Evolutionary conservation across 2,113 vertebrate species (phyloP).

Genomic region (Oncorhynchus keta): DNA sequence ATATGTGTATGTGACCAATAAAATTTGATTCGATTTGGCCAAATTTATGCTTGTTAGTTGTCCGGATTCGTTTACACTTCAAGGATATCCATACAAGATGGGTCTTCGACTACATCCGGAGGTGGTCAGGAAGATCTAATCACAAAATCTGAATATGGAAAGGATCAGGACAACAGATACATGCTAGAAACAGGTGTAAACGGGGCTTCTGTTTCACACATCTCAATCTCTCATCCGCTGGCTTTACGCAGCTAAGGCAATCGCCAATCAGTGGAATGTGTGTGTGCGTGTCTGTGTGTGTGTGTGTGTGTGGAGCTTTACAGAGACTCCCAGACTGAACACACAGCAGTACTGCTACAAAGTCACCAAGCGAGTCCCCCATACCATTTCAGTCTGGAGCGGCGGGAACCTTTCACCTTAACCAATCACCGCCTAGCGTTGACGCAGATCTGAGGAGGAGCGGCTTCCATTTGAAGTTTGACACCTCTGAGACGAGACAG

Average conservation of each 20-base stretch:
- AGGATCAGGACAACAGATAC: too few relatives aligned
- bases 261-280: neutral
- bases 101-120: too few relatives aligned
- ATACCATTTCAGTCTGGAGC: neutral
- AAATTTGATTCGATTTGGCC: too few relatives aligned
- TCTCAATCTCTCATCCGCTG: neutral
- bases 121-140: too few relatives aligned
- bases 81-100: too few relatives aligned
- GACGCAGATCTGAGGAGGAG: neutral
- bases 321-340: neutral
- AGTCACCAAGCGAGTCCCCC: neutral
- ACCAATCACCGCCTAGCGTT: neutral
- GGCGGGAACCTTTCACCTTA: neutral
- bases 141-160: too few relatives aligned
- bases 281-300: neutral
- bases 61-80: too few relatives aligned
- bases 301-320: too few relatives aligned
- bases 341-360: neutral
- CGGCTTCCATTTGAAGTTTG: neutral
- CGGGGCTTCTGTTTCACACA: too few relatives aligned
- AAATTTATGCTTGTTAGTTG: too few relatives aligned
- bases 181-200: too few relatives aligned
- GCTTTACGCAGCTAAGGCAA: neutral
- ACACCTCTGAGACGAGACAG: neutral
- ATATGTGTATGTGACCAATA: too few relatives aligned